Evolutionary conservation across 2,888 invertebrate genomes (phyloP).

Genomic region (Mesochorus sp.): DNA sequence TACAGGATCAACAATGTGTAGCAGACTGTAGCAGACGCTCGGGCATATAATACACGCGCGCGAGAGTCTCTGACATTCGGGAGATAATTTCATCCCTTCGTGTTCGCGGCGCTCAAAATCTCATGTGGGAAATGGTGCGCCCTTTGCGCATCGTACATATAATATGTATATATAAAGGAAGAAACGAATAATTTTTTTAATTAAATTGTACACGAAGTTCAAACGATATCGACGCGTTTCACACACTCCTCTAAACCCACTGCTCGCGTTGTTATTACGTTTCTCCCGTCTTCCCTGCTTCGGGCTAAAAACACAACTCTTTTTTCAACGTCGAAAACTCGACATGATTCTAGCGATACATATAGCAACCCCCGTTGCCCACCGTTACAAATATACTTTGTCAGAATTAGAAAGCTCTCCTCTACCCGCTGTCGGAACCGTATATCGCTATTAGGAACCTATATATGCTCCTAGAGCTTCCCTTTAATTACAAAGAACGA

Average conservation of each 20-base stretch:
- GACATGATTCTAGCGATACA: background rate
- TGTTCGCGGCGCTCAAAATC: background rate
- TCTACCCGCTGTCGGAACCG: constrained; percentile 61
- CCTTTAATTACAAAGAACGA: constrained; percentile 74
- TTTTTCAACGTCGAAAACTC: background rate
- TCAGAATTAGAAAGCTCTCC: constrained; percentile 79
- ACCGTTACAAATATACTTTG: constrained; percentile 71
- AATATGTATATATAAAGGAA: constrained; percentile 15
- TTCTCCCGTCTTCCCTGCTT: background rate
- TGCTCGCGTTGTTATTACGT: background rate
- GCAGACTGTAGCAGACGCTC: constrained; percentile 54
- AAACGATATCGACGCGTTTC: no score
- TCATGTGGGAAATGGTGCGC: background rate
- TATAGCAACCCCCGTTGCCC: constrained; percentile 25
- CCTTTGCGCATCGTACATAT: background rate
- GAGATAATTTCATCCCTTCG: constrained; percentile 70
- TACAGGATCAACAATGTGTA: constrained; percentile 40
- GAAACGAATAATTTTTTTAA: no score
- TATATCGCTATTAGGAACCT: constrained; percentile 77
- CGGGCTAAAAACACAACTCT: no score
- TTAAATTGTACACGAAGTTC: no score
- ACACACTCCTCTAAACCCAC: no score
- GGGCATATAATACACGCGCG: constrained; percentile 51
- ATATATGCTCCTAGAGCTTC: constrained; percentile 61
- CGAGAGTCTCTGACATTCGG: constrained; percentile 58